Base-by-base conservation (phyloP, 2,113 vertebrate species). In the Atractosteus spatula region DNA sequence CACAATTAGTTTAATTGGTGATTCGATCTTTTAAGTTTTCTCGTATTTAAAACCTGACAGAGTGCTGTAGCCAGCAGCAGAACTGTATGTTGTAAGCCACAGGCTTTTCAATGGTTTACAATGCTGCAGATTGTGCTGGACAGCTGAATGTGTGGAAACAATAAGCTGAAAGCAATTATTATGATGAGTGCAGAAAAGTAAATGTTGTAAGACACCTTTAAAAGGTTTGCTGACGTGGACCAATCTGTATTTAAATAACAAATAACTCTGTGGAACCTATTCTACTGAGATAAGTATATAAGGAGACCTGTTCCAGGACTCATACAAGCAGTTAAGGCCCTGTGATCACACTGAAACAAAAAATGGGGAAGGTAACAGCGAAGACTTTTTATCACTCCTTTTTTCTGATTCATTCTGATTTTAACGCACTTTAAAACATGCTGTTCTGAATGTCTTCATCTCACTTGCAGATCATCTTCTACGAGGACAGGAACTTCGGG, bases 201-300 rank as follows among this genome's bases (percentile, higher is more conserved):
- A 55, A 69, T 77, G 72, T 41, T 66, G 70, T 74, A 78, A 76
- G 82, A 78, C 78, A 78, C 77, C 70, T 83, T 74, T 76, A 79
- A 74, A 14, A 71, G 83, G 83, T 86, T 17, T 89, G 86, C 88
- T 89, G 87, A 90, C 85, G 62, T 7, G 57, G 70, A 73, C 51
- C n/a, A 45, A 43, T 55, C 63, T 62, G 79, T 66, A 79, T 82
- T 77, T 82, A 63, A 85, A 84, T 85, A 71, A 86, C 85, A 86
- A 83, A 76, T 81, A 62, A 57, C 43, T 47, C 13, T 8, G 59
- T 71, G 45, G 41, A 66, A 75, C 41, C 56, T 73, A 51, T 44
- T 70, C 70, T 67, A 59, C 65, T 59, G 47, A 66, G 47, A 61
- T 44, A 74, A 45, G 70, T 59, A 55, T 76, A 82, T 88, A 82